Percentiles rank a stretch among this genome's conserved stretches.
These are phyloP conservation scores for Drosophila repleta DNA, from an alignment of 1,140 invertebrate species.

Conservation along the genomic window DNA sequence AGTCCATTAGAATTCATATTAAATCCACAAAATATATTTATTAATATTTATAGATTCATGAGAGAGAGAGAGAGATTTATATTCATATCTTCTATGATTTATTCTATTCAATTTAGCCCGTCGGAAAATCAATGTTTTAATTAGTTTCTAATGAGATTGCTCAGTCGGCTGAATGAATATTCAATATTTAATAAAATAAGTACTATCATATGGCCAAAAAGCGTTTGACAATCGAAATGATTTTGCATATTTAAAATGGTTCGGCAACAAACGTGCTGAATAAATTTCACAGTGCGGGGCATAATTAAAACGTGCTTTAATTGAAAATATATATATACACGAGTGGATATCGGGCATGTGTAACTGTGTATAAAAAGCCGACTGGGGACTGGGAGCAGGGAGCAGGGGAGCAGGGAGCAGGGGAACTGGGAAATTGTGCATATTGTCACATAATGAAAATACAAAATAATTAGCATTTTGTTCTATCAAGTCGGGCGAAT, in stretches of 20 bases:
- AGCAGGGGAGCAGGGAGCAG: too few relatives aligned
- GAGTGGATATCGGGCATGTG: slow-evolving; percentile 1
- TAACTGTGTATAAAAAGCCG: neutral
- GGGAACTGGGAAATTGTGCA: slow-evolving; percentile 25
- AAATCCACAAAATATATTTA: too few relatives aligned
- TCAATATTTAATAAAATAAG: slow-evolving; percentile 24
- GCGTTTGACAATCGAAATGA: slow-evolving; percentile 28
- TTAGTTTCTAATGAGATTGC: slow-evolving; percentile 34
- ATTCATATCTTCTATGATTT: neutral
- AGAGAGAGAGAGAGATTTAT: neutral
- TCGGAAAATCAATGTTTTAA: slow-evolving; percentile 24
- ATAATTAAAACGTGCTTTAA: slow-evolving; percentile 35
- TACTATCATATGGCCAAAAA: slow-evolving; percentile 6
- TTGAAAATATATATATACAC: slow-evolving; percentile 26
- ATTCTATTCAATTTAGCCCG: slow-evolving; percentile 2
- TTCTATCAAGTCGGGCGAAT: slow-evolving; percentile 58
- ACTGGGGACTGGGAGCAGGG: too few relatives aligned
- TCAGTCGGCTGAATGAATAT: slow-evolving; percentile 1
- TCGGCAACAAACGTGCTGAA: slow-evolving; percentile 12
- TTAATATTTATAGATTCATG: too few relatives aligned
- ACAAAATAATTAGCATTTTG: slow-evolving; percentile 77
- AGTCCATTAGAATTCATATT: too few relatives aligned
- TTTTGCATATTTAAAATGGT: slow-evolving; percentile 50
- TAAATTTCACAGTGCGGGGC: slow-evolving; percentile 3
- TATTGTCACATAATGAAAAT: slow-evolving; percentile 75